Percentiles rank a stretch among this genome's conserved stretches.
Evolutionary conservation across 2,888 invertebrate species (phyloP).

Genomic region (Meloe dianella): DNA sequence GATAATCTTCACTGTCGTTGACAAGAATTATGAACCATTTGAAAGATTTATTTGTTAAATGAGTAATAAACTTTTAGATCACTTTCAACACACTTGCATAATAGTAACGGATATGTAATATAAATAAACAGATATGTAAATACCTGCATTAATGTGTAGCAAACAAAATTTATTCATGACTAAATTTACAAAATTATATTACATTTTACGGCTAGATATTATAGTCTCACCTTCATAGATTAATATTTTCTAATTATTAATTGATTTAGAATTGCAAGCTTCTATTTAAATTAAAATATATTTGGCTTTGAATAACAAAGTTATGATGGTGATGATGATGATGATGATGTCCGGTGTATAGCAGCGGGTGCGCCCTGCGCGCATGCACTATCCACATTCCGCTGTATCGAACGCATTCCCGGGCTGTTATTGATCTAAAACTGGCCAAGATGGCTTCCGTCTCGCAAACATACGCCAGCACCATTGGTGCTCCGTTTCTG

Average conservation of each 20-base stretch:
- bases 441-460: slow-evolving; percentile 57
- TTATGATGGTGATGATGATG: neutral
- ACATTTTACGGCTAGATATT: too few species aligned
- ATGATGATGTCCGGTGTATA: too few species aligned
- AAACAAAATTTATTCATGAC: too few species aligned
- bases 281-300: neutral
- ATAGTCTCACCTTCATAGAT: neutral
- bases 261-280: neutral
- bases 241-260: neutral
- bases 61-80: neutral
- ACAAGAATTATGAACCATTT: neutral
- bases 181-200: too few species aligned
- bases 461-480: slow-evolving; percentile 49
- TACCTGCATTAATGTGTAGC: neutral
- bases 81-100: neutral
- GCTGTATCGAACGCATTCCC: slow-evolving; percentile 56
- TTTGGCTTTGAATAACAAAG: neutral
- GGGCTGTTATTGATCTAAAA: slow-evolving; percentile 53
- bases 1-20: neutral
- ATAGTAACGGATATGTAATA: neutral
- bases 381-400: slow-evolving; percentile 26
- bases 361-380: slow-evolving; percentile 17
- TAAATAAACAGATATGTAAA: neutral
- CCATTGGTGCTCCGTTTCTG: slow-evolving; percentile 52
- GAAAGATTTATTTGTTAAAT: slow-evolving; percentile 6